Percentiles rank a stretch among this genome's conserved stretches.
phyloP scores from a whole-genome alignment of 1,140 invertebrate genomes.

The Platyscapa corneri region DNA sequence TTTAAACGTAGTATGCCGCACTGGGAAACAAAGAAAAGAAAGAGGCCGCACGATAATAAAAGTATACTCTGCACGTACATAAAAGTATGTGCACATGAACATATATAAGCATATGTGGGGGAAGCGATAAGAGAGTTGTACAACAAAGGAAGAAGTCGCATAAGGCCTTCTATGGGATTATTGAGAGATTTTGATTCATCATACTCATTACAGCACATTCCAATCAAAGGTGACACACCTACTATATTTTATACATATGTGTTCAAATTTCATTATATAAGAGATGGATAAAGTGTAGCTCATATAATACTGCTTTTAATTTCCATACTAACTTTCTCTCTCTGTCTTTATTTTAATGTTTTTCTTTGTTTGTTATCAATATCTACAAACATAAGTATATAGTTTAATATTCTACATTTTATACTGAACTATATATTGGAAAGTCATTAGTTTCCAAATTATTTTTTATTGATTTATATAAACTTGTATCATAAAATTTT shows the following conservation, averaged over 20 bases:
- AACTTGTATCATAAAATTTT: too few species aligned
- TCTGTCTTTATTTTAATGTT: too few species aligned
- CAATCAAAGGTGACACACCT: not conserved
- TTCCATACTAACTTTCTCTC: not conserved
- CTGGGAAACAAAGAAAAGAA: slow-evolving; percentile 39
- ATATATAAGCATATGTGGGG: not conserved
- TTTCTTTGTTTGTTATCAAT: slow-evolving; percentile 1
- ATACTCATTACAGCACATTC: not conserved
- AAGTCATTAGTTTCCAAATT: not conserved
- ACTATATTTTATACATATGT: not conserved
- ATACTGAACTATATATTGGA: not conserved
- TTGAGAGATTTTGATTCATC: slow-evolving; percentile 18
- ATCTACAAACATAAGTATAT: not conserved
- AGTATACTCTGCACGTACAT: not conserved
- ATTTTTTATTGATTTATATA: not conserved
- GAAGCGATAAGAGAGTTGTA: slow-evolving; percentile 10
- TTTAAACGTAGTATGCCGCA: not conserved
- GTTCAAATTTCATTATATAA: slow-evolving; percentile 9
- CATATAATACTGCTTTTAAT: not conserved
- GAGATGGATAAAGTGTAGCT: not conserved
- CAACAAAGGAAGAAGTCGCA: slow-evolving; percentile 5
- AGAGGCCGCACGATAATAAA: slow-evolving; percentile 21
- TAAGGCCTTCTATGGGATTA: slow-evolving; percentile 1
- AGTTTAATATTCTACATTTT: not conserved
- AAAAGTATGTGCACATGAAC: not conserved